Conservation (phyloP, 2,888 invertebrate genomes). For the Drosophila vallismaia region DNA sequence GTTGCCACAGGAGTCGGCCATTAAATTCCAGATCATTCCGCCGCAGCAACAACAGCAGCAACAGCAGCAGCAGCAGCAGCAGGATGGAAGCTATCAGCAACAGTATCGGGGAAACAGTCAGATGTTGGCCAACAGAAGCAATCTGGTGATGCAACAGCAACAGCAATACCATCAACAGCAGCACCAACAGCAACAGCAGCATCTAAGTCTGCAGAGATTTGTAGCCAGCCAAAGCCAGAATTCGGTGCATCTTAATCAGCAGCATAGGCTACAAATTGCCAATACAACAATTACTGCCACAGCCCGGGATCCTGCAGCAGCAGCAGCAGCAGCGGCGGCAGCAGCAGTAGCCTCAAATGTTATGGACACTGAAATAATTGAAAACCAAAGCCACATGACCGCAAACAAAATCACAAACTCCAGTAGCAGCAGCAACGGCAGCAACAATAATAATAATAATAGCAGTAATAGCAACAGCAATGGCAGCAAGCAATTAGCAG, state of each 20-base stretch:
- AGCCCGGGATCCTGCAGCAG: constrained; percentile 56
- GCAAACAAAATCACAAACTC: constrained; percentile 76
- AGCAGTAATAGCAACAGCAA: constrained; percentile 58
- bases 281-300: constrained; percentile 83
- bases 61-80: constrained; percentile 53
- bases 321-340: constrained; percentile 41
- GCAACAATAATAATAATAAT: constrained; percentile 44
- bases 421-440: constrained; percentile 59
- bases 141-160: constrained; percentile 81
- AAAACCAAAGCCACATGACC: constrained; percentile 75
- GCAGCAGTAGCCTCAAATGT: constrained; percentile 51
- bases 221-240: constrained; percentile 78
- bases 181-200: constrained; percentile 69
- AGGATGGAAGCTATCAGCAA: constrained; percentile 71
- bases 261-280: constrained; percentile 80
- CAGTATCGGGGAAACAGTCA: constrained; percentile 73
- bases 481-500: constrained; percentile 53
- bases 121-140: constrained; percentile 78
- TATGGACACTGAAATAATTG: constrained; percentile 79
- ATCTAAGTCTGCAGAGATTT: constrained; percentile 81
- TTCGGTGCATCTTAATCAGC: constrained; percentile 74
- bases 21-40: constrained; percentile 83
- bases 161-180: constrained; percentile 76
- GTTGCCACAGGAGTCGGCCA: constrained; percentile 81
- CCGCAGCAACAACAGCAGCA: constrained; percentile 74